Conservation (phyloP, 2,797 vertebrate genomes). For the Columba guinea region DNA sequence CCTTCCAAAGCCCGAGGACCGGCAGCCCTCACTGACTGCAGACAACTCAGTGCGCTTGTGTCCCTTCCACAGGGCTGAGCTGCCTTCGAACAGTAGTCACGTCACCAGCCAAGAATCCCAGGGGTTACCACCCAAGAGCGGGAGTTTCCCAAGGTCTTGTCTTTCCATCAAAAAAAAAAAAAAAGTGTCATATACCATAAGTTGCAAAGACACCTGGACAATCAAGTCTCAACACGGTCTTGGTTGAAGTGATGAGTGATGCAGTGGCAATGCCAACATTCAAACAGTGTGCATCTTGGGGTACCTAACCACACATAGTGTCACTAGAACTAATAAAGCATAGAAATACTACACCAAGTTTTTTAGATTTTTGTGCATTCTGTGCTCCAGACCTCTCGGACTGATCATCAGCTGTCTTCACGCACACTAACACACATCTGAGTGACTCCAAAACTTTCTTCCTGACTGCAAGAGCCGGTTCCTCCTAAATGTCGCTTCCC, state of each 20-base stretch:
- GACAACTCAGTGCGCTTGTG: background rate
- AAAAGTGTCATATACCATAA: rapidly evolving
- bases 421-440: rapidly evolving
- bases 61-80: background rate
- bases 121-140: background rate
- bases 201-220: background rate
- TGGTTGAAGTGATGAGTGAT: background rate
- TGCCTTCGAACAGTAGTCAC: background rate
- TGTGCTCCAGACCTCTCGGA: background rate
- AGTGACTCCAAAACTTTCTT: background rate
- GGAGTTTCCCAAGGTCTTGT: background rate
- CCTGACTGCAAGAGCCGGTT: background rate
- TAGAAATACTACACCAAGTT: rapidly evolving
- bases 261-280: background rate
- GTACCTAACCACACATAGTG: rapidly evolving
- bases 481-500: background rate
- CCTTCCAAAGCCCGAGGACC: too few species aligned
- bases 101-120: background rate
- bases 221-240: rapidly evolving
- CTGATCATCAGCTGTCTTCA: background rate
- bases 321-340: background rate
- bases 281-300: rapidly evolving
- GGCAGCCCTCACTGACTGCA: background rate
- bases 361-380: background rate
- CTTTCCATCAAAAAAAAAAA: background rate